A percentile compares a stretch with the other conserved stretches of the same genome.
These are phyloP conservation scores for Platorchestia sp. DNA, from an alignment of 1,140 invertebrate genomes.

Conservation along the genomic window DNA sequence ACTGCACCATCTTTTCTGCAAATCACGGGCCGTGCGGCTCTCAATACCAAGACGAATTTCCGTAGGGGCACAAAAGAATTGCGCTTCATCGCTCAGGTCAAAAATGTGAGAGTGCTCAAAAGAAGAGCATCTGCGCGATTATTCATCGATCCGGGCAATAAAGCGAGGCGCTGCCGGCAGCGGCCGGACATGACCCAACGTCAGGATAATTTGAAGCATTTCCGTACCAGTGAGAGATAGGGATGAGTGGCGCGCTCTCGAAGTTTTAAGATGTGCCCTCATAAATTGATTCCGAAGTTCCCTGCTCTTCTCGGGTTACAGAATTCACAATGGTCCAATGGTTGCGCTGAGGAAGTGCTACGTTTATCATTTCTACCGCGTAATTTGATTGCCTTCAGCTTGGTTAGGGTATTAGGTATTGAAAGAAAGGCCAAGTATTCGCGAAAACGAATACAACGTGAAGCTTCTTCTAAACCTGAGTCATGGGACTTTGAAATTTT, in stretches of 20 bases:
- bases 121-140: slow-evolving; percentile 6
- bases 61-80: not conserved
- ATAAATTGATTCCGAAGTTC: not conserved
- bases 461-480: not conserved
- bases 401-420: not conserved
- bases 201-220: not conserved
- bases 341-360: not conserved
- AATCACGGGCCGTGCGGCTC: not conserved
- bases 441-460: not conserved
- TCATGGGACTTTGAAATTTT: not conserved
- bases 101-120: slow-evolving; percentile 25
- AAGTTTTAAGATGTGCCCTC: not conserved
- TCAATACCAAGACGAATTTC: slow-evolving; percentile 14
- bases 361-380: not conserved
- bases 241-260: not conserved
- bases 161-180: not conserved
- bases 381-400: not conserved
- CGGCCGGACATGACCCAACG: not conserved
- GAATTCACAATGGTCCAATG: not conserved
- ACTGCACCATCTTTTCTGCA: slow-evolving; percentile 6
- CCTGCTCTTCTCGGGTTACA: not conserved
- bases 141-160: slow-evolving; percentile 7
- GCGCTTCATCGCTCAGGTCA: slow-evolving; percentile 14
- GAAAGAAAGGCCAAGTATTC: not conserved
- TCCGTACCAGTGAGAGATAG: not conserved